Base-by-base conservation (phyloP, 1,140 invertebrate genomes). In the Drosophila athabasca region DNA sequence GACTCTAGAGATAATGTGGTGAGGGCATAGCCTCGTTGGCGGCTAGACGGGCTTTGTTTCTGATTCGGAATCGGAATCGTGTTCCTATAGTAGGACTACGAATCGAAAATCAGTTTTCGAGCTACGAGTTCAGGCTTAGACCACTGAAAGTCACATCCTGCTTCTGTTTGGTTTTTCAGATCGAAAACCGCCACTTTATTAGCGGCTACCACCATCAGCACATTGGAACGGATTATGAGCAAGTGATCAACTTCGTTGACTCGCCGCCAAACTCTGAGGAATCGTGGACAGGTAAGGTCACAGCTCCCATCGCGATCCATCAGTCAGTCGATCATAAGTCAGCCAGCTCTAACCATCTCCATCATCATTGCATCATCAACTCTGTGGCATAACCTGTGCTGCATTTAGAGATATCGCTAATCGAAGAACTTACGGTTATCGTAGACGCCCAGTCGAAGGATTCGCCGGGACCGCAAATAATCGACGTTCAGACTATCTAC, bases 191-290 rank as follows among this genome's bases (percentile, higher is more conserved):
- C 58, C 80, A 81, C 75, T 91, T 88, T 57, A 90, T 85, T 17
- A 91, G 90, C 72, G 90, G 90, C 69, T 91, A 91, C 73, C 87
- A 88, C 67, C 90, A 91, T 62, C 90, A 91, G 73, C 90, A 91
- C 79, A 90, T 90, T 77, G 77, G 85, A 31, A 76, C 79, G 64
- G 90, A 91, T 80, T 91, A 91, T 89, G 90, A 91, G 77, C 88
- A 87, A 76, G 88, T 90, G 58, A 91, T 92, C 57, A 90, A 88
- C 78, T 91, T 92, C 77, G 88, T 90, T 71, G 91, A 92, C 31
- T 92, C 91, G 65, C 91, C 91, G 64, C 88, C 90, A 15, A 91
- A 91, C 61, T 92, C 91, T 35, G 90, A 91, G 66, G 91, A 91
- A 82, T 91, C 91, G 70, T 92, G 91, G 91, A 90, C 90, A 84